These are phyloP conservation scores for Amphipyra tragopoginis DNA, from an alignment of 2,888 invertebrate genomes.

Conservation along the genomic window DNA sequence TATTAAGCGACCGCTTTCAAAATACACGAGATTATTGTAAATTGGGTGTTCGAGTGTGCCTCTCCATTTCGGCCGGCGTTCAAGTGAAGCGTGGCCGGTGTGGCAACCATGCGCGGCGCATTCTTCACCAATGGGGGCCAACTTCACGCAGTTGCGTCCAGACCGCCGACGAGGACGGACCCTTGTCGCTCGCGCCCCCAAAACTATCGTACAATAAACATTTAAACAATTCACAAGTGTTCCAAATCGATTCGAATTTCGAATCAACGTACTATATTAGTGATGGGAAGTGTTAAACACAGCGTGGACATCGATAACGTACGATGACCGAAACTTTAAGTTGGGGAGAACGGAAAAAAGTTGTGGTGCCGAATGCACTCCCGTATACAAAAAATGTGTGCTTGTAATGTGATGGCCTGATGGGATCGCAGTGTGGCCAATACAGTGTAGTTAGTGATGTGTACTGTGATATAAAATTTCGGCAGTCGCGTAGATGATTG, in stretches of 20 bases:
- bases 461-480: conserved; percentile 88
- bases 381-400: conserved; percentile 85
- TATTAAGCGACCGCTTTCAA: conserved; percentile 76
- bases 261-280: conserved; percentile 67
- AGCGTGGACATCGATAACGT: conserved; percentile 63
- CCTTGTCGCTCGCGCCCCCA: conserved; percentile 71
- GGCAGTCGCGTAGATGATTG: conserved; percentile 88
- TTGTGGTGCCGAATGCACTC: conserved; percentile 84
- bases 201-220: conserved; percentile 85
- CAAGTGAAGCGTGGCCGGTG: conserved; percentile 83
- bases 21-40: conserved; percentile 72
- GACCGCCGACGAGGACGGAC: conserved; percentile 76
- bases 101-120: conserved; percentile 89
- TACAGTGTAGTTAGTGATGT: conserved; percentile 88
- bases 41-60: conserved; percentile 72
- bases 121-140: conserved; percentile 85
- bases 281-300: conserved; percentile 77
- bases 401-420: conserved; percentile 86
- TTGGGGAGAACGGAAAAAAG: conserved; percentile 84
- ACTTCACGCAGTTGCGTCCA: conserved; percentile 88
- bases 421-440: conserved; percentile 87
- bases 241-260: conserved; percentile 71
- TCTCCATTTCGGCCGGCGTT: conserved; percentile 78
- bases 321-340: conserved; percentile 87
- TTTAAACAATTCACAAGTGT: conserved; percentile 82